phyloP scores from a whole-genome alignment of 2,888 invertebrate species.

The Heterodera filipjevi region DNA sequence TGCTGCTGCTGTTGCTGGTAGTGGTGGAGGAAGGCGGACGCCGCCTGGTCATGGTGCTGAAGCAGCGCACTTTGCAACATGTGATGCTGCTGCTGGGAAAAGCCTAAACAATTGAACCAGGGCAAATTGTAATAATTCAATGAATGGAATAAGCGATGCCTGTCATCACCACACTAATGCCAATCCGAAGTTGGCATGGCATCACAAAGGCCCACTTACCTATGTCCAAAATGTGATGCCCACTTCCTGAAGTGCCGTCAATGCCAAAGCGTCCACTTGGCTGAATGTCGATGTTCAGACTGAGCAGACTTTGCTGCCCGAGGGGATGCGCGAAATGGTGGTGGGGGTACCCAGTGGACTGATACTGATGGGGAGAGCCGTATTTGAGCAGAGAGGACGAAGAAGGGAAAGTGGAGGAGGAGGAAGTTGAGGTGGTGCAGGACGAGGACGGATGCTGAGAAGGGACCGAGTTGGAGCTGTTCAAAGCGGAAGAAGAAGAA shows the following conservation, averaged over 20 bases:
- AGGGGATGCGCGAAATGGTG: conserved; percentile 7
- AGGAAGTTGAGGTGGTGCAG: not conserved
- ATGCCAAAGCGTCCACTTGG: not conserved
- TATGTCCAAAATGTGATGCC: conserved; percentile 7
- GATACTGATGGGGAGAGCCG: not conserved
- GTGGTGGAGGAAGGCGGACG: conserved; percentile 1
- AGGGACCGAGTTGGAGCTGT: not conserved
- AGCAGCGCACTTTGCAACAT: conserved; percentile 11
- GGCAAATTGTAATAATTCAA: not conserved
- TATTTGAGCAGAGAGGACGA: not conserved
- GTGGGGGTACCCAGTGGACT: not conserved
- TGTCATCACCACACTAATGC: no score
- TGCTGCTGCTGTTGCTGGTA: not conserved
- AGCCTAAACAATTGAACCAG: not conserved
- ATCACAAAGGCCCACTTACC: not conserved
- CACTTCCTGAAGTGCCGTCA: not conserved
- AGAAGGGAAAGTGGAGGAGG: not conserved
- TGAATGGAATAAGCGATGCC: no score
- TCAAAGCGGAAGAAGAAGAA: not conserved
- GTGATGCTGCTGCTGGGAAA: conserved; percentile 11
- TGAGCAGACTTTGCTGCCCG: conserved; percentile 19
- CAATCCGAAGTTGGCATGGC: no score
- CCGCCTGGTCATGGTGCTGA: conserved; percentile 5
- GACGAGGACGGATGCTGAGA: not conserved
- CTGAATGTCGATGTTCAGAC: conserved; percentile 19